phyloP scores from a whole-genome alignment of 1,140 invertebrate genomes.

The Pachypsylla venusta region DNA sequence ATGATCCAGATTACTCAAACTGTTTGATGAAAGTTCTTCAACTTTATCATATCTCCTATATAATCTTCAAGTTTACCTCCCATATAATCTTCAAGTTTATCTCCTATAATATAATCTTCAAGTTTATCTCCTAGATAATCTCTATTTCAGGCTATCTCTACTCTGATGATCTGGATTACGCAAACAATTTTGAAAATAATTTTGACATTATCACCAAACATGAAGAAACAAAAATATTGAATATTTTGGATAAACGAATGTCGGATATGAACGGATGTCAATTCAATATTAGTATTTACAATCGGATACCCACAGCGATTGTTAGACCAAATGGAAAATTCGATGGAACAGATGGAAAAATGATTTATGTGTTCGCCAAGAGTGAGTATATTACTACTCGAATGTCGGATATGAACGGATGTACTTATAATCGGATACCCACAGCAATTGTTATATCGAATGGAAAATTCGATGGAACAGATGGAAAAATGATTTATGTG shows the following conservation, averaged over 20 bases:
- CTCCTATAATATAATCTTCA: no score
- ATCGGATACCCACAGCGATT: slow-evolving; percentile 23
- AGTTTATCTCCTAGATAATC: no score
- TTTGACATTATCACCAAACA: no score
- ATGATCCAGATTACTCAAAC: no score
- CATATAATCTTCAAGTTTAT: no score
- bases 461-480: slow-evolving; percentile 19
- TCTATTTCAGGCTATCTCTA: no score
- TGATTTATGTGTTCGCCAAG: slow-evolving; percentile 27
- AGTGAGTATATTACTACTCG: slow-evolving; percentile 1
- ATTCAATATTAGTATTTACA: slow-evolving; percentile 28
- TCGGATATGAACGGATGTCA: slow-evolving; percentile 26
- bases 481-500: slow-evolving; percentile 28
- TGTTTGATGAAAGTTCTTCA: no score
- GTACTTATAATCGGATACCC: slow-evolving; percentile 26
- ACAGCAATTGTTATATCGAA: slow-evolving; percentile 20
- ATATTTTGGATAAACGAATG: background rate
- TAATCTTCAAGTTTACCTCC: no score
- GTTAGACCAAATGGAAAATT: slow-evolving; percentile 3
- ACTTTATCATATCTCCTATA: no score
- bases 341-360: slow-evolving; percentile 25
- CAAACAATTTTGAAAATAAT: no score
- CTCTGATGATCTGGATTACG: no score
- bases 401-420: slow-evolving; percentile 25
- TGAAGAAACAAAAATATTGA: no score